Conservation (phyloP, 2,888 invertebrate species). For the Oligia strigilis region DNA sequence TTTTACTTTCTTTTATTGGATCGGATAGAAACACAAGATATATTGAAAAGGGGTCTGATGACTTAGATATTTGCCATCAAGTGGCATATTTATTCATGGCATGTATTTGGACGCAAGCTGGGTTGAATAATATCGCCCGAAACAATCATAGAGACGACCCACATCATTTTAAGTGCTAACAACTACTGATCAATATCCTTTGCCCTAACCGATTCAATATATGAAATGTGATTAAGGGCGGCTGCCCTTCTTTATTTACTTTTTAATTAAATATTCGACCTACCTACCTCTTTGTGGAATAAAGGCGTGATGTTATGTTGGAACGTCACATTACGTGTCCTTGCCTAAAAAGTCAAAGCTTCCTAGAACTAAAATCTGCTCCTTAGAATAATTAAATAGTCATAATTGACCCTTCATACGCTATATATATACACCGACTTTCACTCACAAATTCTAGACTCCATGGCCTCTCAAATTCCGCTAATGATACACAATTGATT, state of each 20-base stretch:
- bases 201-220: slow-evolving; percentile 11
- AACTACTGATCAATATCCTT: neutral
- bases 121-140: slow-evolving; percentile 35
- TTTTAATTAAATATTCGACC: slow-evolving; percentile 28
- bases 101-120: slow-evolving; percentile 19
- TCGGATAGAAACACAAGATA: slow-evolving; percentile 17
- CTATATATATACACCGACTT: neutral
- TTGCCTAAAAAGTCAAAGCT: neutral
- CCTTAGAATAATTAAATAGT: slow-evolving; percentile 9
- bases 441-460: slow-evolving; percentile 7
- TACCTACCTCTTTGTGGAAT: neutral
- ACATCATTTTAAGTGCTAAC: slow-evolving; percentile 27
- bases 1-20: slow-evolving; percentile 24
- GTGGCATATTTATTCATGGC: slow-evolving; percentile 43
- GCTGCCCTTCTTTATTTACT: slow-evolving; percentile 24
- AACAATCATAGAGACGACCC: slow-evolving; percentile 41
- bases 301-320: neutral
- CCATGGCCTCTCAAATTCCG: too few relatives aligned
- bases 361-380: neutral
- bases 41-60: slow-evolving; percentile 41
- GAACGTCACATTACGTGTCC: neutral
- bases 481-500: too few relatives aligned
- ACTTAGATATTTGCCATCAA: slow-evolving; percentile 43
- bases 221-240: neutral
- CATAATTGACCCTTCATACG: neutral